Evolutionary conservation across 1,140 invertebrate species (phyloP).

Genomic region (Parasteatoda tepidariorum): DNA sequence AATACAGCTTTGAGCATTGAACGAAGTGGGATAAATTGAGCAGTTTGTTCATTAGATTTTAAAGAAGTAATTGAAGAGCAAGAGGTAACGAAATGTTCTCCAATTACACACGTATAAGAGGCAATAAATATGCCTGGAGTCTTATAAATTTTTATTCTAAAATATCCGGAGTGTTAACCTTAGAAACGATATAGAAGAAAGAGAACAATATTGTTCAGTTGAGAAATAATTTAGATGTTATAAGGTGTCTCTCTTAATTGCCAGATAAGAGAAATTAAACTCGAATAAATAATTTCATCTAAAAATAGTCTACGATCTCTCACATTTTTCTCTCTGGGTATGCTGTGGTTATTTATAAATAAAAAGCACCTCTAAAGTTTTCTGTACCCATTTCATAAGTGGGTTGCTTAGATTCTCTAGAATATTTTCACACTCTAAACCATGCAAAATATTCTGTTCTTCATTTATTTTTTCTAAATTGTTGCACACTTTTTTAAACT

Average conservation of each 20-base stretch:
- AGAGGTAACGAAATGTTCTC: not conserved
- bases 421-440: not conserved
- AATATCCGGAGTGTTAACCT: too few relatives aligned
- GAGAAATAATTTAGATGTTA: constrained; percentile 5
- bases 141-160: too few relatives aligned
- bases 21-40: constrained; percentile 9
- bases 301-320: constrained; percentile 1
- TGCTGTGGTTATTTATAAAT: not conserved
- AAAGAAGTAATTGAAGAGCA: not conserved
- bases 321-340: not conserved
- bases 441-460: not conserved
- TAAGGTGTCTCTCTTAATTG: too few relatives aligned
- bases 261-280: too few relatives aligned
- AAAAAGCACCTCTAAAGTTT: not conserved
- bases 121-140: too few relatives aligned
- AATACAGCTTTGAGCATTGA: too few relatives aligned
- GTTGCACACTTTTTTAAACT: not conserved
- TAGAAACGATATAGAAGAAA: too few relatives aligned
- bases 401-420: not conserved
- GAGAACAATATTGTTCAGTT: not conserved
- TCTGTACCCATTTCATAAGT: not conserved
- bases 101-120: constrained; percentile 3
- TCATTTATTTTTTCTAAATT: not conserved
- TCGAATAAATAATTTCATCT: too few relatives aligned
- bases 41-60: not conserved